Evolutionary conservation across 2,797 vertebrate genomes (phyloP).

Genomic region (Sparus aurata): DNA sequence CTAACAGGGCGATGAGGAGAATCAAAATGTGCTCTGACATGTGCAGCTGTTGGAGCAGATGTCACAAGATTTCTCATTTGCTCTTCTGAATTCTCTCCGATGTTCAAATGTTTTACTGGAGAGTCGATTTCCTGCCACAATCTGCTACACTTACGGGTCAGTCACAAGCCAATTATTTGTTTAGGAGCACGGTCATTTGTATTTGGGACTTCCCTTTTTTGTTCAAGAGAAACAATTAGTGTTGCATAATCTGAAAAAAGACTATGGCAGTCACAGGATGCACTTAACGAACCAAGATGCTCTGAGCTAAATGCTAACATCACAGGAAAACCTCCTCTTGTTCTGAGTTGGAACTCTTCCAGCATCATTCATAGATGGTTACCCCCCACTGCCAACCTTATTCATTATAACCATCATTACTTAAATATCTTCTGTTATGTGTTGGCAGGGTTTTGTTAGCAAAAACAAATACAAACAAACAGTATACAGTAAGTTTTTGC

Average conservation of each 20-base stretch:
- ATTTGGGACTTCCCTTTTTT: not conserved
- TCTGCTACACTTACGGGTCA: not conserved
- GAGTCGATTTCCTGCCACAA: conserved; percentile 6
- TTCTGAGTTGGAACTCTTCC: too few relatives aligned
- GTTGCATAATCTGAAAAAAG: not conserved
- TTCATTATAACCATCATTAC: too few relatives aligned
- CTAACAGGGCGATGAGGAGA: not conserved
- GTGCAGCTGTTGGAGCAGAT: conserved; percentile 4
- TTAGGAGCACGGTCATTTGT: not conserved
- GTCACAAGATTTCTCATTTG: not conserved
- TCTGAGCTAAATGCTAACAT: not conserved
- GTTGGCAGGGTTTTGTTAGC: too few relatives aligned
- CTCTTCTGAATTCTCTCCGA: conserved; percentile 16
- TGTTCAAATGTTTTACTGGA: conserved; percentile 27
- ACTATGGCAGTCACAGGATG: not conserved
- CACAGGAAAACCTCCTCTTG: too few relatives aligned
- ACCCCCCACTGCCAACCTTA: too few relatives aligned
- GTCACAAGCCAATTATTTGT: not conserved
- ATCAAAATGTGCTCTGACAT: not conserved
- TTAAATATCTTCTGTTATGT: too few relatives aligned
- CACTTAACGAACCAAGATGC: not conserved
- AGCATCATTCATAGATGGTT: too few relatives aligned
- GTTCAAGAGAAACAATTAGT: not conserved
- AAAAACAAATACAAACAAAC: too few relatives aligned
- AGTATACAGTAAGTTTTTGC: too few relatives aligned